Base-by-base conservation (phyloP, 1,140 invertebrate species). In the Batillaria attramentaria region DNA sequence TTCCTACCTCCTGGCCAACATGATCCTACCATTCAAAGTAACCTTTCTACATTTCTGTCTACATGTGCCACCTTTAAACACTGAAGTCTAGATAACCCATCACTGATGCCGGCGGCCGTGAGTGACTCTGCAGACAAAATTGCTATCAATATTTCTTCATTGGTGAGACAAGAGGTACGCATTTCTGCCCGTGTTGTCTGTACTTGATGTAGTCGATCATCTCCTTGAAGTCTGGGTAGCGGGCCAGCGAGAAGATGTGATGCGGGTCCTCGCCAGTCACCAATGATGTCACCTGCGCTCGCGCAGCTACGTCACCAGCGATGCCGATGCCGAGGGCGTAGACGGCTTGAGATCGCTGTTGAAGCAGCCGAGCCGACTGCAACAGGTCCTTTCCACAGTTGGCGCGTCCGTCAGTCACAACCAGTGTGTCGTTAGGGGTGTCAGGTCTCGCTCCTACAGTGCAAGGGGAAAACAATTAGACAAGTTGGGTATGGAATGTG, bases 271-370 rank as follows among this genome's bases (percentile, higher is more conserved):
- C 33, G 39, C 35, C 43, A 20, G 70, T 74, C 18, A 79, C 78
- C 18, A 79, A 70, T 16, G 78, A 79, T 37, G 72, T 65, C 28
- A 79, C 78, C 62, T 79, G 70, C n/a, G 60, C 24, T 35, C 72
- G 72, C 18, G 78, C 78, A 8, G 70, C 28, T 3, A 37, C 39
- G n/a, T 72, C 60, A n/a, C 54, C 42, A 43, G 70, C 72, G n/a
- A 79, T 72, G 42, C 78, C 78, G 35, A 79, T 62, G 42, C 78
- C 78, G 28, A 79, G 72, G 50, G 78, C 70, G 54, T 43, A 79
- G 39, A 79, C 50, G 20, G 50, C 37, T n/a, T 62, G 42, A 20
- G 37, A 62, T 6, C 35, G 16, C 20, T 73, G 33, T 8, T 62
- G 43, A 16, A 73, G 70, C 20, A 37, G 39, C 3, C 24, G 24